Evolutionary conservation across 2,113 vertebrate genomes (phyloP), one percentile per base, ranked within the genome.

Genomic region (Eira barbara): DNA sequence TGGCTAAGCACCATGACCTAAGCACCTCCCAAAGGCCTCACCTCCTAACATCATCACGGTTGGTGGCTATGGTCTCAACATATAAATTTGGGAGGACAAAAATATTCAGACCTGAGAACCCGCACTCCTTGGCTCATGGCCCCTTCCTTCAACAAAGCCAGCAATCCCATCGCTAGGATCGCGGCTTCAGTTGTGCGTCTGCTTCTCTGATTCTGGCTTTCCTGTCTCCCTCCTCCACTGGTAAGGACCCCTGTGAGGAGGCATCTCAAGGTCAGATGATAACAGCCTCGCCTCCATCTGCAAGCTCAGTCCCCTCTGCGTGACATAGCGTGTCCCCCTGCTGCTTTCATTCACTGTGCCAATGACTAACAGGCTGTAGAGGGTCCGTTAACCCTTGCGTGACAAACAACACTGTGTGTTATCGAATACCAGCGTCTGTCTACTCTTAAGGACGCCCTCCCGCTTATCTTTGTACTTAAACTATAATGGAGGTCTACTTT

Each of bases 401-500:
- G n/a, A 59, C 21, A 36, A 39, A 12, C 29, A 31, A n/a, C 34
- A 36, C 2, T 15, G 17, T 21, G 13, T 13, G 5, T 7, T 47
- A 31, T 55, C 36, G 14, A 63, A 39, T 47, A 7, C 47, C 9
- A 2, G 47, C 47, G 10, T 47, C 47, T 47, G 47, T 47, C 47
- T 47, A 47, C 10, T 11, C 2, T 47, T 47, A 47, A 47, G 7
- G 47, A 21, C 61, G 10, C 20, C 67, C 67, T 90, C 84, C 86
- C 84, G 74, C 93, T 55, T 94, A 21, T 84, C 49, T 55, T 47
- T 74, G 23, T 85, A 76, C 0, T 93, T 17, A 39, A 79, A 95
- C 96, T 96, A 87, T 52, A 47, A 42, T 47, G 49, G 2, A 89
- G 79, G 13, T 55, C 95, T 97, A 89, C 95, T 96, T 85, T 89